A percentile compares a stretch with the other conserved stretches of the same genome.
Conservation (phyloP, 2,888 invertebrate genomes). For the Steromphala cineraria region DNA sequence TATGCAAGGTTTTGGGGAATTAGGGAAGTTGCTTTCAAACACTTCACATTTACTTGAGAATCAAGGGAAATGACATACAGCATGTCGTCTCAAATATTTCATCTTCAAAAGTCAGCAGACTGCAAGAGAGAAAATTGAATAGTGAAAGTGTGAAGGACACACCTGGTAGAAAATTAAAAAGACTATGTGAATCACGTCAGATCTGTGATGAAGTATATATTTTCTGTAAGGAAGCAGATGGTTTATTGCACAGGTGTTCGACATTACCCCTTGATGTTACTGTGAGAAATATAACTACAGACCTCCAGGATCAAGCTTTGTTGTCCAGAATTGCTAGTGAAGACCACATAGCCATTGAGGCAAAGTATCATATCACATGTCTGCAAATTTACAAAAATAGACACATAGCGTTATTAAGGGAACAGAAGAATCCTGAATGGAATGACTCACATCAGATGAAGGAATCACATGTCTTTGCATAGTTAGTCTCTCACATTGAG, state of each 20-base stretch:
- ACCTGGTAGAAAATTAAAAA: not conserved
- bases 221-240: not conserved
- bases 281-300: not conserved
- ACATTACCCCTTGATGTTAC: not conserved
- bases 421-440: no score
- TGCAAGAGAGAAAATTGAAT: not conserved
- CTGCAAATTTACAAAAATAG: not conserved
- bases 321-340: not conserved
- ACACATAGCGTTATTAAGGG: not conserved
- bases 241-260: not conserved
- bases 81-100: not conserved
- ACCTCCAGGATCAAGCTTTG: not conserved
- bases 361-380: not conserved
- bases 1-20: not conserved
- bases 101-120: not conserved
- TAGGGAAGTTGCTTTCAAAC: not conserved
- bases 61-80: not conserved
- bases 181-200: not conserved
- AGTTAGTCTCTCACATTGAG: not conserved
- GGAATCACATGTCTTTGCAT: not conserved
- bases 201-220: not conserved
- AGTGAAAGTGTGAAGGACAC: not conserved
- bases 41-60: not conserved
- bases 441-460: not conserved
- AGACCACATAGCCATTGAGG: not conserved